phyloP scores from a whole-genome alignment of 2,113 vertebrate species.

The Tinamus guttatus region DNA sequence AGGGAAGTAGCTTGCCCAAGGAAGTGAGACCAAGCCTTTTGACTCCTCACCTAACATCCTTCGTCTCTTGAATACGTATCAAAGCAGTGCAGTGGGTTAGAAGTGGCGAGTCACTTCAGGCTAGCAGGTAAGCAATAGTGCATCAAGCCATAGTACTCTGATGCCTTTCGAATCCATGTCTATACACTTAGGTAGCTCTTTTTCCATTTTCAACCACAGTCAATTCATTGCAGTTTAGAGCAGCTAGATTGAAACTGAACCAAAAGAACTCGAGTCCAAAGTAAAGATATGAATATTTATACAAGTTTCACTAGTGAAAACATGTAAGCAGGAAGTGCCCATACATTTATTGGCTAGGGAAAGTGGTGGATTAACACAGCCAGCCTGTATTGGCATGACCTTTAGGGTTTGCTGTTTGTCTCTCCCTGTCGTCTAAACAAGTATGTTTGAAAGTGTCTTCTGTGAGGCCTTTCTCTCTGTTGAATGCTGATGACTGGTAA shows the following conservation, averaged over 20 bases:
- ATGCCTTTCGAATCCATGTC: neutral
- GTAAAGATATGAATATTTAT: conserved; percentile 20
- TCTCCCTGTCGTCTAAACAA: conserved; percentile 11
- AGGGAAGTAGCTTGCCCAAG: neutral
- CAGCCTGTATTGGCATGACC: neutral
- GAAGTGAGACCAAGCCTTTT: neutral
- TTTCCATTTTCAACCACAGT: neutral
- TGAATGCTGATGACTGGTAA: conserved; percentile 19
- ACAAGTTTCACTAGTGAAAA: neutral
- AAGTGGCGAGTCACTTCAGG: neutral
- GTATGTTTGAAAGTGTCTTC: conserved; percentile 6
- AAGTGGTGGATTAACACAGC: conserved; percentile 22
- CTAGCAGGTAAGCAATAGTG: neutral
- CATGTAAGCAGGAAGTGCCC: neutral
- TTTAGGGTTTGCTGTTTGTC: neutral
- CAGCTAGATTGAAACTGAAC: neutral
- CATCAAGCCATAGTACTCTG: neutral
- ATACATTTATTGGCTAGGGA: conserved; percentile 17
- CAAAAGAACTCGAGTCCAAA: neutral
- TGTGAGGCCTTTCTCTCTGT: neutral
- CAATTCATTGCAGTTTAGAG: neutral
- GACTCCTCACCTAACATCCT: neutral
- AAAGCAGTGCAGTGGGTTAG: neutral
- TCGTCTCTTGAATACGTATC: neutral
- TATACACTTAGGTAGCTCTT: neutral